Evolutionary conservation across 2,113 vertebrate genomes (phyloP).

Genomic region (Thalassoma bifasciatum): DNA sequence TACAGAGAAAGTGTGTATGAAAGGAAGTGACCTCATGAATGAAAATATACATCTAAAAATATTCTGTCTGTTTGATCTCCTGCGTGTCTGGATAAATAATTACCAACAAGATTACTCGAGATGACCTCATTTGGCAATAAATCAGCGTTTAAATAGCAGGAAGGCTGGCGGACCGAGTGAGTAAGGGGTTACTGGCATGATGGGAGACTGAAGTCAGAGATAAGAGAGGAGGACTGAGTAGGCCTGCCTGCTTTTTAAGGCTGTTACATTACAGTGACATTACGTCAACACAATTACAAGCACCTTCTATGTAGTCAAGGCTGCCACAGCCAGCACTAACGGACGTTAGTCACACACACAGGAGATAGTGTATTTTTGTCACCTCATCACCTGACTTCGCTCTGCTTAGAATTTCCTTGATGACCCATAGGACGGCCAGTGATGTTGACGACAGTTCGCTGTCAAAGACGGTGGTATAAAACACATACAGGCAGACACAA

Average conservation of each 20-base stretch:
- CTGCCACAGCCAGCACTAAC: slow-evolving; percentile 29
- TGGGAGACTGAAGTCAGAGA: slow-evolving; percentile 48
- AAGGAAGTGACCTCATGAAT: slow-evolving; percentile 41
- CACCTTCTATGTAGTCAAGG: slow-evolving; percentile 59
- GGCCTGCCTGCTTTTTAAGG: slow-evolving; percentile 29
- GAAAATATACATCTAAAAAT: slow-evolving; percentile 36
- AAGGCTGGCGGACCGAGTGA: slow-evolving; percentile 19
- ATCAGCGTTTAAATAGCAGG: slow-evolving; percentile 12
- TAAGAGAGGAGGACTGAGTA: slow-evolving; percentile 56
- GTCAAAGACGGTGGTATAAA: slow-evolving; percentile 27
- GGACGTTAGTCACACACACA: slow-evolving; percentile 55
- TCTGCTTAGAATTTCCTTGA: slow-evolving; percentile 46
- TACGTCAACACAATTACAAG: slow-evolving; percentile 66
- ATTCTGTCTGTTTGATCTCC: slow-evolving; percentile 11
- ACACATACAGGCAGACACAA: slow-evolving; percentile 15
- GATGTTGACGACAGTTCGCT: slow-evolving; percentile 50
- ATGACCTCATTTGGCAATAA: slow-evolving; percentile 18
- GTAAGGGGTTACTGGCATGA: slow-evolving; percentile 53
- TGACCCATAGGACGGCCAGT: slow-evolving; percentile 23
- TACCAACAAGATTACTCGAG: not conserved
- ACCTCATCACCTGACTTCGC: slow-evolving; percentile 53
- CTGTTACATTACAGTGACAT: slow-evolving; percentile 48
- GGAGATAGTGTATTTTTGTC: slow-evolving; percentile 60
- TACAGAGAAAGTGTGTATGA: slow-evolving; percentile 31
- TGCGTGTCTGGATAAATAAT: slow-evolving; percentile 34